Percentiles rank a stretch among this genome's conserved stretches.
phyloP scores from a whole-genome alignment of 2,797 vertebrate species.

The Rhinophrynus dorsalis region DNA sequence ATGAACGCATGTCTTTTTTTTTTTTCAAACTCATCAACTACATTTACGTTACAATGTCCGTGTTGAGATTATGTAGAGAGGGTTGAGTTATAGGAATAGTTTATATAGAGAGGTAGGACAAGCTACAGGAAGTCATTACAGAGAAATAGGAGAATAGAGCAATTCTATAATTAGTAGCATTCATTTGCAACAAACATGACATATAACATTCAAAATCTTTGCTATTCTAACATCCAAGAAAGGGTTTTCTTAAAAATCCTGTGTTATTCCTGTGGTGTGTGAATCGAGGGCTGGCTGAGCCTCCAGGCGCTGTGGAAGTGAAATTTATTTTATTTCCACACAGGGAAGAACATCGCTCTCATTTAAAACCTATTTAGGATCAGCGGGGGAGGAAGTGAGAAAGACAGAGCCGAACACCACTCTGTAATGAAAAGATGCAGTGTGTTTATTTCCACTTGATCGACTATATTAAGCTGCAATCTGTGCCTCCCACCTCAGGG shows the following conservation, averaged over 20 bases:
- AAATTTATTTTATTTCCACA: conserved; percentile 50
- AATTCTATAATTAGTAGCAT: no score
- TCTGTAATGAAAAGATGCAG: conserved; percentile 49
- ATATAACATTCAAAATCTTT: conserved; percentile 13
- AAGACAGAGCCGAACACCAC: conserved; percentile 42
- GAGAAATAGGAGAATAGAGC: no score
- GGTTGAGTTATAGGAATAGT: no score
- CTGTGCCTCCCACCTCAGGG: conserved; percentile 11
- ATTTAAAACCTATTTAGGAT: conserved; percentile 51
- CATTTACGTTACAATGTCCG: no score
- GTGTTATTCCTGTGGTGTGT: conserved; percentile 40
- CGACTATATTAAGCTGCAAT: conserved; percentile 37
- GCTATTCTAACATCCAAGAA: conserved; percentile 29
- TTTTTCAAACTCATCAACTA: no score
- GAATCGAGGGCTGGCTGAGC: conserved; percentile 45
- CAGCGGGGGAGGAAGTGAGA: conserved; percentile 50
- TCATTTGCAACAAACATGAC: conserved; percentile 27
- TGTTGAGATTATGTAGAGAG: no score
- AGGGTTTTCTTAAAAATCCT: conserved; percentile 42
- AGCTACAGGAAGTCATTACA: not conserved
- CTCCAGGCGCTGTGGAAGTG: conserved; percentile 37
- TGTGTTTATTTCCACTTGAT: conserved; percentile 48
- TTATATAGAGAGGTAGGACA: not conserved
- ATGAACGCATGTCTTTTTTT: no score
- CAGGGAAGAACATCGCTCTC: conserved; percentile 49